phyloP scores from a whole-genome alignment of 2,888 invertebrate species.

The Caenorhabditis sp. region DNA sequence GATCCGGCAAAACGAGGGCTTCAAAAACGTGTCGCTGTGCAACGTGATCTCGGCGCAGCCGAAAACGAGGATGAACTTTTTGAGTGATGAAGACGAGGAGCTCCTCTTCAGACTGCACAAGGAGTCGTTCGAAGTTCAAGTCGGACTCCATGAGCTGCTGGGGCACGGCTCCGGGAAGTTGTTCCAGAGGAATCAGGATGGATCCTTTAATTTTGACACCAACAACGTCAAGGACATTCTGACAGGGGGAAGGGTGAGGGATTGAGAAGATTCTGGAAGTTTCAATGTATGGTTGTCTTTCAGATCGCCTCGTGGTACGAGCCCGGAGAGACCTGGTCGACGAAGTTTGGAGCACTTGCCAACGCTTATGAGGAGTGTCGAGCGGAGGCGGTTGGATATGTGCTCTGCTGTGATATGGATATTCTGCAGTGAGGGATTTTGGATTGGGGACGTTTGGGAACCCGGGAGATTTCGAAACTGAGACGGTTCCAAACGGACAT shows the following conservation, averaged over 20 bases:
- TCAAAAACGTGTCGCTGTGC: constrained; percentile 96
- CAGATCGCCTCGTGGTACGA: constrained; percentile 87
- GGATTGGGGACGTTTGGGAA: no score
- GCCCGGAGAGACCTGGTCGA: constrained; percentile 94
- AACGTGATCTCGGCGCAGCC: constrained; percentile 94
- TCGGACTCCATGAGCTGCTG: constrained; percentile 94
- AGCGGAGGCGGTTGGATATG: constrained; percentile 96
- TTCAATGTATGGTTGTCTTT: no score
- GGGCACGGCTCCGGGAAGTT: constrained; percentile 98
- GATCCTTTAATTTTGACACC: constrained; percentile 90
- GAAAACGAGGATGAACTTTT: constrained; percentile 90
- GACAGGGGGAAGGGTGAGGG: constrained; percentile 83
- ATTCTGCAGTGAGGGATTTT: constrained; percentile 71
- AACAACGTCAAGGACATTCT: constrained; percentile 85
- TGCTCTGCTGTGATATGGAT: constrained; percentile 86
- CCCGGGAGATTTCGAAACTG: no score
- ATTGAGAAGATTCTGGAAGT: no score
- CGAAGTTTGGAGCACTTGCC: constrained; percentile 91
- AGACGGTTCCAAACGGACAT: no score
- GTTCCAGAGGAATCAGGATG: constrained; percentile 88
- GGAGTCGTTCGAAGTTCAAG: constrained; percentile 93
- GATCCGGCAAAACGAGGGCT: constrained; percentile 96
- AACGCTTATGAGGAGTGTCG: constrained; percentile 97
- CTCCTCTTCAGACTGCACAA: constrained; percentile 89
- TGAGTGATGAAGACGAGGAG: constrained; percentile 89